Evolutionary conservation across 2,113 vertebrate species (phyloP), one percentile per base, ranked within the genome.

Genomic region (Phyllopteryx taeniolatus): DNA sequence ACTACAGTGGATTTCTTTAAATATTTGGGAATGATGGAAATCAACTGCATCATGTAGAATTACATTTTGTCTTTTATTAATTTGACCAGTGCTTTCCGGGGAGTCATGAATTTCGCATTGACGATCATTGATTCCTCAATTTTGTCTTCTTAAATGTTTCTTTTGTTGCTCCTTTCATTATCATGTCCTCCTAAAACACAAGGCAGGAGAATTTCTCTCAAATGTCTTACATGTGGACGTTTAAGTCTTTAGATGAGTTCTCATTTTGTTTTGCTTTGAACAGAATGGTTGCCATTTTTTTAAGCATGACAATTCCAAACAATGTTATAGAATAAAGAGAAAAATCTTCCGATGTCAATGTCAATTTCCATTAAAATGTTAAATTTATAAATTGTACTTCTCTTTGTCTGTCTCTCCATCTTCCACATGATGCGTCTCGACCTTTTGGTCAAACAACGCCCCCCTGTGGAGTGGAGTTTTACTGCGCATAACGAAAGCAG

Each of bases 331-430:
- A 79, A 83, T 71, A 70, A 80, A 73, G 81, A 77, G 70, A 56
- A 68, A 77, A 74, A 71, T 77, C 67, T 76, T 85, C 77, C 79
- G 85, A 79, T 91, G 87, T 91, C 89, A 86, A 83, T 86, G 90
- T 91, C 89, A 91, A 88, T 92, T 89, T 88, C 79, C 87, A 91
- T 91, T 92, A 92, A 92, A 93, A 84, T 92, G 87, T 88, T 79
- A 84, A 83, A 85, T 91, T 91, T 86, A 88, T 88, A 74, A 89
- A 74, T 68, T 78, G n/a, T 61, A 68, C 62, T 33, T 3, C 35
- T 27, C 14, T 39, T 12, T 5, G 2, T 31, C 27, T 39, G 8
- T 43, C 15, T 15, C 2, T 43, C 62, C 15, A 42, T 12, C 33
- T 4, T 15, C 35, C 17, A 27, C 15, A 20, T 59, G 5, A 62